phyloP scores from a whole-genome alignment of 2,113 vertebrate species.

The Peromyscus maniculatus region DNA sequence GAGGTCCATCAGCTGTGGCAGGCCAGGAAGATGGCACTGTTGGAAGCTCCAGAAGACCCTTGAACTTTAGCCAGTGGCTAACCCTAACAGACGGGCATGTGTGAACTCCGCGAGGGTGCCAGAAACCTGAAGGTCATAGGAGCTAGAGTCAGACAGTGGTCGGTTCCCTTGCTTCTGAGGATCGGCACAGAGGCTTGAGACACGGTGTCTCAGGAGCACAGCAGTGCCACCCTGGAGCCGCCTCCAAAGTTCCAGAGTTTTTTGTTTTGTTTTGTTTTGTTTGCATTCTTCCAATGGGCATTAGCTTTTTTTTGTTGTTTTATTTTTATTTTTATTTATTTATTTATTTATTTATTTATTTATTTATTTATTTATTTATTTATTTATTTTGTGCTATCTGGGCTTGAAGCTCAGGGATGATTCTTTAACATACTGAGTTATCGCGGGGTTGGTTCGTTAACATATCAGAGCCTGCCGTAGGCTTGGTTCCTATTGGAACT shows the following conservation, averaged over 20 bases:
- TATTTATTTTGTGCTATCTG: background rate
- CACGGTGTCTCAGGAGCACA: background rate
- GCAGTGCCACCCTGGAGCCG: no score
- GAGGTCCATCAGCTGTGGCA: background rate
- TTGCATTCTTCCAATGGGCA: background rate
- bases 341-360: no score
- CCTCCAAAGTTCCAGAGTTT: background rate
- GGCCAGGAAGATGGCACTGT: background rate
- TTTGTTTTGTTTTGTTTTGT: background rate
- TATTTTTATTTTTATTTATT: no score
- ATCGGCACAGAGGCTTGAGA: no score
- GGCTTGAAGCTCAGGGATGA: background rate
- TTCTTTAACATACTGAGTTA: background rate
- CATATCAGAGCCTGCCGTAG: background rate
- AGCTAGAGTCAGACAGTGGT: background rate
- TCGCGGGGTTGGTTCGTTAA: background rate
- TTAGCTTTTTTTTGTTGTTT: background rate
- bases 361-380: no score
- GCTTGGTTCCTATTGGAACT: background rate
- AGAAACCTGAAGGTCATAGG: background rate
- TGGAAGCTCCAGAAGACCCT: background rate
- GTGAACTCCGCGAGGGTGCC: background rate
- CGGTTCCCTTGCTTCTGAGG: background rate
- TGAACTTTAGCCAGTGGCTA: background rate
- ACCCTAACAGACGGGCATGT: background rate